Evolutionary conservation across 2,797 vertebrate genomes (phyloP), one percentile per base, ranked within the genome.

Genomic region (Lateolabrax maculatus): DNA sequence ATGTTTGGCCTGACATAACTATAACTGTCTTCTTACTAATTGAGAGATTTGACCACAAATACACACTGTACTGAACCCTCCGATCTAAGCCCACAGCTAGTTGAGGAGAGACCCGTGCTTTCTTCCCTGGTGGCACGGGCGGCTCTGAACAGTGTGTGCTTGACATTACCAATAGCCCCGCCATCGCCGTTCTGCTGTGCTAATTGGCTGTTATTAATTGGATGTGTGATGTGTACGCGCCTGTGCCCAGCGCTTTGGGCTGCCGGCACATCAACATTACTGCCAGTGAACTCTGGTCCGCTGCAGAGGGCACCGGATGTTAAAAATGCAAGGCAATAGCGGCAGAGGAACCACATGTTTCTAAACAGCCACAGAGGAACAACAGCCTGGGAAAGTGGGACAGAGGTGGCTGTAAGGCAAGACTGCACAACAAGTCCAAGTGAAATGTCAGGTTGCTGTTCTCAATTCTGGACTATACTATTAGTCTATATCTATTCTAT

Each of bases 161-260:
- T 81, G 81, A 87, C 83, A 69, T 91, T 81, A 89, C 67, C 87
- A 85, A 92, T 76, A 58, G 77, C 71, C 61, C 82, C 46, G 49
- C 83, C 80, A 52, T 79, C 66, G 23, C 53, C 6, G 36, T 75
- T 80, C 58, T 37, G 74, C 77, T 72, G 57, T 76, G 76, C 74
- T 94, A 92, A 92, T 89, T 89, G 90, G 73, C 74, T 82, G 79
- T 79, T 90, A 90, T 91, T 91, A 93, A 93, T 90, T 84, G 72
- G 49, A 55, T 75, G 68, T 65, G 72, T 60, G 67, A 36, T 53
- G 66, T 60, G 61, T 31, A 9, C 31, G 36, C 37, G 13, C 2
- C 11, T 37, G 57, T 72, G 62, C 61, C 39, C 72, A 62, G 66
- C 4, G 25, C 74, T 61, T 15, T 16, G 61, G 52, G 85, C 76